phyloP scores from a whole-genome alignment of 2,888 invertebrate species.

The Meloe dianella region DNA sequence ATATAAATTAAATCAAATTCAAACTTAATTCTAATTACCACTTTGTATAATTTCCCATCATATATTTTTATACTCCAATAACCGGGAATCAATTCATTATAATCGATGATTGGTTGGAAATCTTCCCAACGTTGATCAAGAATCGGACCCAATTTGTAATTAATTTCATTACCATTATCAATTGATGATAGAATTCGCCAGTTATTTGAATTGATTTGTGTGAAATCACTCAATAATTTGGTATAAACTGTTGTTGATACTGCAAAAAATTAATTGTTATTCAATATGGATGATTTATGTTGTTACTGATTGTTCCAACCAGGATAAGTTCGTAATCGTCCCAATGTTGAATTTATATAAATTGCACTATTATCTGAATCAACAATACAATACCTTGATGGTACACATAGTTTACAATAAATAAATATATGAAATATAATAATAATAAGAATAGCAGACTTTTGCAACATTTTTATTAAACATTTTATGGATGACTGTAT shows the following conservation, averaged over 20 bases:
- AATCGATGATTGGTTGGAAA: background rate
- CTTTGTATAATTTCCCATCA: background rate
- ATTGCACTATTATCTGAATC: slow-evolving; percentile 1
- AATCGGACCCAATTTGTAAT: background rate
- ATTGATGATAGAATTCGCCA: background rate
- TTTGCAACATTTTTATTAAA: background rate
- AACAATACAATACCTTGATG: background rate
- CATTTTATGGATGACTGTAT: background rate
- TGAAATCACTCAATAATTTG: background rate
- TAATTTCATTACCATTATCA: background rate
- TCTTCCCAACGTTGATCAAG: slow-evolving; percentile 1
- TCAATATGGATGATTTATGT: background rate
- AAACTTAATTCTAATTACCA: background rate
- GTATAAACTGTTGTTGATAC: background rate
- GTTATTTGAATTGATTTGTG: background rate
- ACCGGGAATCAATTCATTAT: background rate
- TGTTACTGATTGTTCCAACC: too few species aligned
- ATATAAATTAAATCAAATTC: background rate
- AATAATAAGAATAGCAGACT: background rate
- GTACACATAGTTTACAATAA: background rate
- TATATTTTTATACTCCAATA: background rate
- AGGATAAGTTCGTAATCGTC: background rate
- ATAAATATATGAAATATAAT: background rate
- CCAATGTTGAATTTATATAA: slow-evolving; percentile 1
- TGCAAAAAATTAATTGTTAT: background rate